These are phyloP conservation scores for Marcusenius ussheri DNA, from an alignment of 2,113 vertebrate species.

Conservation along the genomic window DNA sequence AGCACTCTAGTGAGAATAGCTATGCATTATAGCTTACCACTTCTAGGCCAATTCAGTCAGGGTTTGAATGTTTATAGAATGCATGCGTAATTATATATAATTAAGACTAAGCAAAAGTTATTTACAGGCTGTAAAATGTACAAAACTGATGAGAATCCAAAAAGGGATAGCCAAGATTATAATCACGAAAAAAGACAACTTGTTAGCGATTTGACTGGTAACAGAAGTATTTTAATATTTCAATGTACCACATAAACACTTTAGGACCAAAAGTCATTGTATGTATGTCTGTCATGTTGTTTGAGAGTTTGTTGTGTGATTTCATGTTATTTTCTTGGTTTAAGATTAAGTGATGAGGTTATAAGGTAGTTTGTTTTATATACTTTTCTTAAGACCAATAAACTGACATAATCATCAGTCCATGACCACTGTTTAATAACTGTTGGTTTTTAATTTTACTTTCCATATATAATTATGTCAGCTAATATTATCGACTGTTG, in stretches of 20 bases:
- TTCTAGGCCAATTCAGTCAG: background rate
- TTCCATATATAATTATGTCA: background rate
- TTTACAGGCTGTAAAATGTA: background rate
- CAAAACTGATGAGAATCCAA: background rate
- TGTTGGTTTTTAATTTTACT: background rate
- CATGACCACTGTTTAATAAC: background rate
- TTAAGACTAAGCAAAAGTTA: background rate
- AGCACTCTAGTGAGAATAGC: background rate
- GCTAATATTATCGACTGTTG: background rate
- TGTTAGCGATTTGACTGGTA: background rate
- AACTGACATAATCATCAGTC: background rate
- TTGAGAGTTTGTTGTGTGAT: background rate
- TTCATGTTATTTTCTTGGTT: background rate
- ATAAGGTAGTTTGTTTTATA: background rate
- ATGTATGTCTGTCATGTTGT: background rate
- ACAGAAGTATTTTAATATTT: no score
- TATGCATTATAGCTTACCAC: background rate
- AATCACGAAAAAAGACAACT: background rate
- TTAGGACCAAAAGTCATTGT: background rate
- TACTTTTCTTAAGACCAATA: background rate
- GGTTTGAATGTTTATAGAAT: background rate
- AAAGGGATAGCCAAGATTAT: background rate
- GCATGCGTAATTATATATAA: background rate
- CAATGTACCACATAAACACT: background rate
- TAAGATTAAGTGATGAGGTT: background rate